Evolutionary conservation across 2,797 vertebrate genomes (phyloP), one percentile per base, ranked within the genome.

Genomic region (Etheostoma perlongum): DNA sequence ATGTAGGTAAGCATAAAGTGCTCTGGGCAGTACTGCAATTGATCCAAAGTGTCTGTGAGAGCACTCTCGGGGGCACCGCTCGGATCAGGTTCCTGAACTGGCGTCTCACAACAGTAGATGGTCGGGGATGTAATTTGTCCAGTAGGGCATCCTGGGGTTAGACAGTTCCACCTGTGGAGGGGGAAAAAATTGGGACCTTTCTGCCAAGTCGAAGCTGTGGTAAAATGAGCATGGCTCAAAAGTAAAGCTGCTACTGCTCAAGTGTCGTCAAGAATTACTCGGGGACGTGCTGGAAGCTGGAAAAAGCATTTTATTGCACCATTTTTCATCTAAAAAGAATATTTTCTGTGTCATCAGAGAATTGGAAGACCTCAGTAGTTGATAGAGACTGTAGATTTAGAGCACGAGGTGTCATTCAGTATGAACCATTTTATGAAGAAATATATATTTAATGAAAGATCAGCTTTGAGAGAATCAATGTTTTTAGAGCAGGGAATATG

Each of bases 71-170:
- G 64, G 65, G 44, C 82, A 69, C 75, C 13, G 12, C 63, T 63
- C 21, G 49, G 83, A 82, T 87, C 80, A 62, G 68, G 57, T 75
- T 59, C 60, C 55, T 79, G 75, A 75, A 75, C 68, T 42, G 59
- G 69, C 44, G 72, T 57, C 79, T 84, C 74, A 67, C 72, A 77
- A 81, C 81, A 67, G 64, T 14, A 64, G 72, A 78, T 86, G 76
- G 84, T 83, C 49, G 10, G 72, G 75, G 79, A 84, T 84, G 88
- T 88, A 84, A 92, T 93, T 91, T 88, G 82, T 75, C 62, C 27
- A 69, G 64, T 60, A 40, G 67, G n/a, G 74, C 44, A 76, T 87
- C 86, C 64, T 68, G 79, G 77, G 88, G 85, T 88, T 84, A 76
- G 72, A 78, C 59, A 58, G 71, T 57, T 81, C 53, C 75, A 83